Base-by-base conservation (phyloP, 23 tunicate genomes). In the Trididemnum clinides region DNA sequence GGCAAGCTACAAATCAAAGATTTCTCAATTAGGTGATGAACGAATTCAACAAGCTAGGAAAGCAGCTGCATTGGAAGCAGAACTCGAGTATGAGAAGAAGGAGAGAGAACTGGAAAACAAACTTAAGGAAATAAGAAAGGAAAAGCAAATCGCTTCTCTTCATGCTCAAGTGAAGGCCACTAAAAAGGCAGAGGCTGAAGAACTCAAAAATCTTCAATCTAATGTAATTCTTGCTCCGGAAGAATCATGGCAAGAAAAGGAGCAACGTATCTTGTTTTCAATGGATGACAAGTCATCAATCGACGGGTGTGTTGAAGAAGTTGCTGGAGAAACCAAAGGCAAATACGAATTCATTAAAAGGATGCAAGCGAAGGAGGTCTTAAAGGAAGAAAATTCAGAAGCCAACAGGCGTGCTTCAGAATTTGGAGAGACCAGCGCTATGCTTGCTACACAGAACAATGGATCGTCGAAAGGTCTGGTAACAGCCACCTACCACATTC, bases 401-500 rank as follows among this genome's bases (percentile, higher is more conserved):
- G n/a, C n/a, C n/a, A n/a, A n/a, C n/a, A n/a, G n/a, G n/a, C n/a
- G n/a, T n/a, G n/a, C n/a, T n/a, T n/a, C n/a, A n/a, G n/a, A n/a
- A n/a, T n/a, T n/a, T n/a, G n/a, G n/a, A n/a, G n/a, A n/a, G n/a
- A n/a, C n/a, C n/a, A n/a, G n/a, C n/a, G n/a, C n/a, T n/a, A n/a
- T n/a, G n/a, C n/a, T n/a, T n/a, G n/a, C n/a, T n/a, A n/a, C n/a
- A n/a, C n/a, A n/a, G n/a, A n/a, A n/a, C n/a, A n/a, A n/a, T n/a
- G n/a, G n/a, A n/a, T n/a, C n/a, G n/a, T n/a, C n/a, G n/a, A n/a
- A n/a, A n/a, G n/a, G n/a, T n/a, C n/a, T n/a, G n/a, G n/a, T n/a
- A n/a, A 69, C 75, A 18, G 75, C 23, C 10, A 18, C 58, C 2
- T 74, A 74, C 64, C 81, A 75, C 4, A 31, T 79, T 2, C 84